Conservation (phyloP, 2,888 invertebrate genomes). For the Philaethria dido region DNA sequence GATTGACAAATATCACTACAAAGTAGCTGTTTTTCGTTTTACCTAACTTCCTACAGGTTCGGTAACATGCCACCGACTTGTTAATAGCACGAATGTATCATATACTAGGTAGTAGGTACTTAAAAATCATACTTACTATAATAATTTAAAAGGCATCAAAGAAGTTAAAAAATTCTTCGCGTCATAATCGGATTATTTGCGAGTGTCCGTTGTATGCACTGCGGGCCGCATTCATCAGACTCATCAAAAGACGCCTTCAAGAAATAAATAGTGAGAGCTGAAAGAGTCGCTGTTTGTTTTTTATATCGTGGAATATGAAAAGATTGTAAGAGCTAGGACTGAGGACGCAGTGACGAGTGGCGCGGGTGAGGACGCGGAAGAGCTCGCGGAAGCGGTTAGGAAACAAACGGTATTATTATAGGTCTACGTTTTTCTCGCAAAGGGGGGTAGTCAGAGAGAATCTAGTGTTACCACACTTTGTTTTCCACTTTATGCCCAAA, state of each 20-base stretch:
- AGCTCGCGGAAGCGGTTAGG: no score
- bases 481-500: no score
- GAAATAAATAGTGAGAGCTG: slow-evolving; percentile 31
- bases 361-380: not conserved
- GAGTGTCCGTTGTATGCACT: slow-evolving; percentile 21
- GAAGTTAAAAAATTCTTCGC: slow-evolving; percentile 1
- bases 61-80: no score
- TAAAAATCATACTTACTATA: not conserved
- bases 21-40: no score
- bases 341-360: slow-evolving; percentile 6
- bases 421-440: no score
- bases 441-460: no score
- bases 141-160: not conserved
- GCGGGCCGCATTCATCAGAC: slow-evolving; percentile 32
- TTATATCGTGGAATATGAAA: slow-evolving; percentile 30
- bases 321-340: slow-evolving; percentile 24
- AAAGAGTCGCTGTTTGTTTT: slow-evolving; percentile 29
- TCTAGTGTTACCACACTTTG: no score
- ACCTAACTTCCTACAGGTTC: no score
- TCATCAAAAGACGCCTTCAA: slow-evolving; percentile 31
- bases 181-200: slow-evolving; percentile 23
- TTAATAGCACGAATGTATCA: not conserved
- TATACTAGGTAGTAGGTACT: not conserved
- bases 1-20: no score
- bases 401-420: no score